Conservation (phyloP, 1,140 invertebrate genomes). For the Achatina immaculata region DNA sequence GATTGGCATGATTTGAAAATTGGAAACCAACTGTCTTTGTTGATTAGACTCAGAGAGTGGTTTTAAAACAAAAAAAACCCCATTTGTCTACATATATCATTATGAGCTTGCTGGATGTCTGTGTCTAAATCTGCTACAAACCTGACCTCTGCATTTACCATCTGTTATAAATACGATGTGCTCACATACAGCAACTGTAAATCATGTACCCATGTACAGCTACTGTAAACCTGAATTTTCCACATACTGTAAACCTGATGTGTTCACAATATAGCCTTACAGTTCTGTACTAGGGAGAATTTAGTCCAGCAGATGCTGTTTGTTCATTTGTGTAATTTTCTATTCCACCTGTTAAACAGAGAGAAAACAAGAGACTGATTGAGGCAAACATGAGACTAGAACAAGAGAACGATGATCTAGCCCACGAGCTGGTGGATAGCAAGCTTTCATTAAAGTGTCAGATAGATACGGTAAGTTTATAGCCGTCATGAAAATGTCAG, state of each 20-base stretch:
- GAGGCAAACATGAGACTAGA: constrained; percentile 75
- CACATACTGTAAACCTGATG: not conserved
- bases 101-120: not conserved
- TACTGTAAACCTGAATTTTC: too few relatives aligned
- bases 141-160: too few relatives aligned
- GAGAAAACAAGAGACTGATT: constrained; percentile 75
- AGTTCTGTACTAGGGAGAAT: too few relatives aligned
- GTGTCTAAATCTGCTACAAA: too few relatives aligned
- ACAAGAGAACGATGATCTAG: constrained; percentile 79
- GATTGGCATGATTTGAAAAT: not conserved
- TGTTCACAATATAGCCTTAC: not conserved
- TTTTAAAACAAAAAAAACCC: not conserved
- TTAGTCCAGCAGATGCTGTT: too few relatives aligned
- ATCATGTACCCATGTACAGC: too few relatives aligned
- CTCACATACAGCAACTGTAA: too few relatives aligned
- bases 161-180: too few relatives aligned
- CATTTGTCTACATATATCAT: not conserved
- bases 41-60: not conserved
- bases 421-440: constrained; percentile 76
- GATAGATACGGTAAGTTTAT: constrained; percentile 73
- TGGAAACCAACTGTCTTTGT: not conserved
- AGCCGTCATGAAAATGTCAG: not conserved
- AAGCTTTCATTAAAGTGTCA: constrained; percentile 75
- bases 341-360: constrained; percentile 53
- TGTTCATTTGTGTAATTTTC: not conserved